Conservation (phyloP, 2,113 vertebrate species). For the Felis chaus region DNA sequence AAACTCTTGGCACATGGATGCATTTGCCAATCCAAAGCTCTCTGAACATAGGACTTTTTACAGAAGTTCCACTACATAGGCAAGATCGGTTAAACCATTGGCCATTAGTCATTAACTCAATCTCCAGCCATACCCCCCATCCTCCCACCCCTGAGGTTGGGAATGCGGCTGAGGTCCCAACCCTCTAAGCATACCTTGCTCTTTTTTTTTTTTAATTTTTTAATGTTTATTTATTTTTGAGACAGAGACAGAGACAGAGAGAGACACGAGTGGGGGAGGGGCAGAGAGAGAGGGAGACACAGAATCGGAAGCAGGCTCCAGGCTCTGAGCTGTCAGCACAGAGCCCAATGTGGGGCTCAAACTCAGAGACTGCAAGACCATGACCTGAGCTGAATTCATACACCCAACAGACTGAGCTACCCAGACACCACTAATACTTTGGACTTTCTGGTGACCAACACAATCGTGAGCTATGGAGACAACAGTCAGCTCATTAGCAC, state of each 20-base stretch:
- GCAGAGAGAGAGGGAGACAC: too few relatives aligned
- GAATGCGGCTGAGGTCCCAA: neutral
- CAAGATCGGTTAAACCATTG: neutral
- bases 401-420: too few relatives aligned
- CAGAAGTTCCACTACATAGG: neutral
- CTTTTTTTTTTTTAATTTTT: too few relatives aligned
- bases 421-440: neutral
- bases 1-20: neutral
- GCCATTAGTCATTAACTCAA: neutral
- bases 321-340: too few relatives aligned
- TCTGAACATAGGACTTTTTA: neutral
- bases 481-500: neutral
- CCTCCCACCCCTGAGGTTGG: neutral
- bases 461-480: neutral
- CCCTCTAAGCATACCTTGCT: neutral
- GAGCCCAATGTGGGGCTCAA: too few relatives aligned
- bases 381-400: too few relatives aligned
- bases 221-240: too few relatives aligned
- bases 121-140: neutral
- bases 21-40: neutral
- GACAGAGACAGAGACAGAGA: too few relatives aligned
- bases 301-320: too few relatives aligned
- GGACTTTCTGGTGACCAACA: neutral
- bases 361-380: too few relatives aligned
- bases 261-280: too few relatives aligned